These are phyloP conservation scores for Pachypanchax playfairii DNA, from an alignment of 2,113 vertebrate species.

Conservation along the genomic window DNA sequence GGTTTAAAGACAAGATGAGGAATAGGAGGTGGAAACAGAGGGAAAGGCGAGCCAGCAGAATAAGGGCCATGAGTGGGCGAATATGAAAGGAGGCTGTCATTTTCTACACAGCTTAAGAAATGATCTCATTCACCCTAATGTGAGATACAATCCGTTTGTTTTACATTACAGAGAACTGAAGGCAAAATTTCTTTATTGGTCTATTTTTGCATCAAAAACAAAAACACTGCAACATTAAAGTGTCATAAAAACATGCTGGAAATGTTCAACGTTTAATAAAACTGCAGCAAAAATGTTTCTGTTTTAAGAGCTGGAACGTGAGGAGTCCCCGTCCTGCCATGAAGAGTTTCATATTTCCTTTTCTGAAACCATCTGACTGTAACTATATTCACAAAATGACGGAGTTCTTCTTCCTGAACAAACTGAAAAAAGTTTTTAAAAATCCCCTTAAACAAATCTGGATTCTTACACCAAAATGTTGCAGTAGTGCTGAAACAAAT, in stretches of 20 bases:
- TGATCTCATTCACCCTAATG: conserved; percentile 49
- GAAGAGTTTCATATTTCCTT: too few relatives aligned
- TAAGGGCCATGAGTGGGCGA: conserved; percentile 57
- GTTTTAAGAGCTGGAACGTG: too few relatives aligned
- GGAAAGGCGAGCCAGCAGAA: conserved; percentile 34
- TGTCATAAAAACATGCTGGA: not conserved
- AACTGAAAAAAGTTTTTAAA: too few relatives aligned
- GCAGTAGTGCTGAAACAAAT: too few relatives aligned
- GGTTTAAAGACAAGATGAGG: conserved; percentile 24
- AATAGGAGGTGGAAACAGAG: conserved; percentile 24
- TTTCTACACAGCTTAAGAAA: conserved; percentile 55
- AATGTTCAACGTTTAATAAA: not conserved
- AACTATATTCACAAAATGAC: too few relatives aligned
- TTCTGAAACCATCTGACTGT: too few relatives aligned
- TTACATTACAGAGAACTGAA: conserved; percentile 38
- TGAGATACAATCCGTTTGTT: conserved; percentile 54
- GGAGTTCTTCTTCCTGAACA: too few relatives aligned
- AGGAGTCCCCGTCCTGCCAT: too few relatives aligned
- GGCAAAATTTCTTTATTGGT: conserved; percentile 36
- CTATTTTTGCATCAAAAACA: conserved; percentile 40
- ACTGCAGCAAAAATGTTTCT: not conserved
- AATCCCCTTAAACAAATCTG: too few relatives aligned
- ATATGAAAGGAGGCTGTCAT: conserved; percentile 66
- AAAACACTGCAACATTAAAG: conserved; percentile 20
- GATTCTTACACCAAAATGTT: too few relatives aligned